Evolutionary conservation across 2,797 vertebrate species (phyloP), one percentile per base, ranked within the genome.

Genomic region (Ctenopoma multispine): DNA sequence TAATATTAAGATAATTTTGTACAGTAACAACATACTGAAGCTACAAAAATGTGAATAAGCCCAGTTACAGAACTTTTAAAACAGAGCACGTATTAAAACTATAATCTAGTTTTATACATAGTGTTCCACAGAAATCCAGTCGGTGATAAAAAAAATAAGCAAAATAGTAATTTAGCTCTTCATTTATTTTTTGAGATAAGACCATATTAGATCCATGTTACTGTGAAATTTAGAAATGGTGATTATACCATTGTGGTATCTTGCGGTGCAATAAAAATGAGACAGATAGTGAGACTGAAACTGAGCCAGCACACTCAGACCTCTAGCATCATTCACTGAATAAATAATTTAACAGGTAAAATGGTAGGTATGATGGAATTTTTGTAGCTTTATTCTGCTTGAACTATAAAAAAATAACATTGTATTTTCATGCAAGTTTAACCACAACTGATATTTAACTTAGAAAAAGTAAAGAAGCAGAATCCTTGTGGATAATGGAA

Each of bases 281-380:
- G 41, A 18, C 63, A 34, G 51, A 38, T 38, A 29, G 36, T 40
- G 55, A 20, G n/a, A 48, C 7, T 57, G 72, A 63, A 41, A 50
- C 56, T 5, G 29, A 60, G 44, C 36, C 43, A 20, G 48, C 23
- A 51, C 63, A 14, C 36, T 51, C 31, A 58, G 55, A 56, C 27
- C 47, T 54, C 50, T 61, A 41, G 20, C 31, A 48, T 76, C 59
- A 60, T 67, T 67, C 58, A 50, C 63, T 15, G n/a, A 48, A n/a
- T 36, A 29, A 63, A 48, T 10, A 3, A 43, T 29, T 38, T 62
- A 24, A 54, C 48, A 31, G 44, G 61, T 64, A 24, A 74, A 27
- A 49, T 2, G 0, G 0, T 27, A 27, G 17, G 10, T 36, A 48
- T 31, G 3, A 4, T 23, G 29, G 41, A 31, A 23, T 51, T 17